Evolutionary conservation across 1,140 invertebrate species (phyloP), one percentile per base, ranked within the genome.

Genomic region (Panagrolaimus sp.): DNA sequence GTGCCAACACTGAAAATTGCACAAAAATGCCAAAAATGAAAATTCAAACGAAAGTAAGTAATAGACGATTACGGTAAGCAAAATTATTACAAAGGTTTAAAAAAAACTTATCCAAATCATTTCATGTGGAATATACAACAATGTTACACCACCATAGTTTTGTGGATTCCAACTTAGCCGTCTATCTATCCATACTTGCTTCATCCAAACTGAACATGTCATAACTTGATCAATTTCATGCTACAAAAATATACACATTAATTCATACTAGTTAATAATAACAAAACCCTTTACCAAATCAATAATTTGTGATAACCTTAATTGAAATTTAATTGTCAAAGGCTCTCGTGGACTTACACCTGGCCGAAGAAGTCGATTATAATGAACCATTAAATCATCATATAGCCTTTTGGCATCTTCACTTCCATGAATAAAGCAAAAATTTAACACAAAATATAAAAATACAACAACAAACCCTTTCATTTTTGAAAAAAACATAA

Each of bases 181-280:
- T 86, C 94, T 91, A 86, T 97, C 94, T 74, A 91, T 88, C 93
- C 93, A 97, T 87, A 72, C 70, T 84, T 94, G 92, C 84, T 93
- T 91, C 47, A 95, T 85, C 92, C 92, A 95, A 27, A 95, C 91
- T 85, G 93, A 94, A 0, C 91, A 93, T 13, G 92, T 95, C 76
- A 95, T 73, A n/a, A 96, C 94, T 87, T 95, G 92, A 86, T 94
- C 92, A 84, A 93, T 94, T 65, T 95, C 86, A 25, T 57, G 51
- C 51, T 57, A 23, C 20, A 57, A 57, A 20, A 4, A 4, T 2
- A 38, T 38, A 38, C 7, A 38, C 31, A 38, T 38, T 4, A 4
- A 38, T 38, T 4, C 2, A 4, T 38, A 38, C 7, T 38, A 4
- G 7, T 43, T 69, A 42, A 47, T 72, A 11, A 65, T 14, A 45